A percentile compares a stretch with the other conserved stretches of the same genome.
These are phyloP conservation scores for Perodicticus potto DNA, from an alignment of 2,797 vertebrate genomes.

Conservation along the genomic window DNA sequence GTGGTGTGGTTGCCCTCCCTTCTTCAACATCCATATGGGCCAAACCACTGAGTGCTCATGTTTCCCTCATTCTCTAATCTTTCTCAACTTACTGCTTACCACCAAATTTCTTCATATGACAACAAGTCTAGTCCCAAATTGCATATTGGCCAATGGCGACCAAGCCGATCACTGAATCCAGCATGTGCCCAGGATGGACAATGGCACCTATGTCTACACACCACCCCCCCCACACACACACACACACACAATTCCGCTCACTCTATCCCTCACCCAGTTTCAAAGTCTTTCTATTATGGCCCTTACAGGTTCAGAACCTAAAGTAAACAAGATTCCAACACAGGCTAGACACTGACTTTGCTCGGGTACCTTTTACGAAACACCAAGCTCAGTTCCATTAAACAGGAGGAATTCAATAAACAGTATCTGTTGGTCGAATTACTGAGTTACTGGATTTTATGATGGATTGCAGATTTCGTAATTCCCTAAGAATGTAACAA, in stretches of 20 bases:
- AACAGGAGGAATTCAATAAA: background rate
- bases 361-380: background rate
- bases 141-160: rapidly evolving
- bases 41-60: background rate
- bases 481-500: background rate
- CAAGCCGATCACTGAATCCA: background rate
- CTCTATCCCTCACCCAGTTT: background rate
- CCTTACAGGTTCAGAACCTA: background rate
- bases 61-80: background rate
- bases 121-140: background rate
- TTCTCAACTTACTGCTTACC: background rate
- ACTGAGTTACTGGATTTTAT: background rate
- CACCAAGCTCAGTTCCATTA: background rate
- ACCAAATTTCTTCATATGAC: background rate
- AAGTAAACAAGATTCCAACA: background rate
- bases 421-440: too few species aligned
- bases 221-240: rapidly evolving
- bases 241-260: rapidly evolving
- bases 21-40: too few species aligned
- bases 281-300: background rate
- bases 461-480: background rate
- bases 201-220: rapidly evolving
- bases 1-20: rapidly evolving
- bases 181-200: background rate
- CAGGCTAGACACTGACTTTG: background rate